Base-by-base conservation (phyloP, 2,888 invertebrate genomes). In the Drosophila rellima region DNA sequence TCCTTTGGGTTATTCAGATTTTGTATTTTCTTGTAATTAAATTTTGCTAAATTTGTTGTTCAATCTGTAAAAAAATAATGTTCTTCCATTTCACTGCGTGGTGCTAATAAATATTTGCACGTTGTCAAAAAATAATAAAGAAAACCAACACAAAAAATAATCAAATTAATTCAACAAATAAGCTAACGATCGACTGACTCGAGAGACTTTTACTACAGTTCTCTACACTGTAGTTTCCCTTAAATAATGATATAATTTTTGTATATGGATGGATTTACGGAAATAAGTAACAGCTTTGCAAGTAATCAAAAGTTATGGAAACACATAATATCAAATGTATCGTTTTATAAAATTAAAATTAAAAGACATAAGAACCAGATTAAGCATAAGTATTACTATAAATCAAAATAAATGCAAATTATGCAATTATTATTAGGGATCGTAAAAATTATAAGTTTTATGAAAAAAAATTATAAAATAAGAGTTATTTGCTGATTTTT, bases 91-190 rank as follows among this genome's bases (percentile, higher is more conserved):
- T 87, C 68, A 17, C 82, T 56, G 52, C 52, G 33, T 50, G 65
- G 82, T 88, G 82, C 70, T 88, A 83, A 83, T 82, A 79, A 82
- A 85, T 68, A 57, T 67, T 62, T 62, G 61, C 60, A 54, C 47
- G 45, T 45, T 70, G 74, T 68, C 73, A 80, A 67, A 70, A 78
- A 67, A 52, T 59, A 64, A 59, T 62, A 57, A 64, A 50, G 13
- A 39, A 71, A 18, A 18, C 15, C 35, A 63, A 50, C 42, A 47
- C 33, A 51, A 51, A 61, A 18, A 59, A 75, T 39, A 74, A 70
- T 76, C 50, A 44, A 74, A 75, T 71, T 17, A 62, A 67, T 63
- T 61, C 37, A 40, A 66, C 62, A 54, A 48, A 48, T 23, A 55
- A 55, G 54, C 67, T 15, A 63, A 52, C 56, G 63, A 60, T 63